Conservation (phyloP, 2,113 vertebrate genomes). For the Puma concolor region DNA sequence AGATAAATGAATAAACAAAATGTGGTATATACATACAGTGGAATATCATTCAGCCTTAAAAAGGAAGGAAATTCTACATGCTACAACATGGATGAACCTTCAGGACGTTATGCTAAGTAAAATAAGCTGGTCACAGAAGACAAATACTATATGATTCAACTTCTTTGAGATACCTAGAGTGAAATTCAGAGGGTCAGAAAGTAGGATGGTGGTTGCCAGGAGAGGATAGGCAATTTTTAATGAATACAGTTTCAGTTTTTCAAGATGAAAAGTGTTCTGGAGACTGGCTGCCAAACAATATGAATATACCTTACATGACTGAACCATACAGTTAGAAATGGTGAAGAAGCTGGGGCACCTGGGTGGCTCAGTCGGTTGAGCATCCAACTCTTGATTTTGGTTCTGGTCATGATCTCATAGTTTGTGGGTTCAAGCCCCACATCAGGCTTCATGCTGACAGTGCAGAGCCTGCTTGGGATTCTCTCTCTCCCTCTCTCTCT, state of each 20-base stretch:
- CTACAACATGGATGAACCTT: neutral
- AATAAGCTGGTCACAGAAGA: neutral
- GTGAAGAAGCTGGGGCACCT: neutral
- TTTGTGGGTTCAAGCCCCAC: neutral
- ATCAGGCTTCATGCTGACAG: neutral
- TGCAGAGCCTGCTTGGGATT: neutral
- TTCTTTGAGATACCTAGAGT: neutral
- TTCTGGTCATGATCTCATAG: neutral
- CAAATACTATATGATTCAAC: neutral
- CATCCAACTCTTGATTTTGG: neutral
- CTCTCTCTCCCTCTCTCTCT: neutral
- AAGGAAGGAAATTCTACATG: neutral
- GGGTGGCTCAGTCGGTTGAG: neutral
- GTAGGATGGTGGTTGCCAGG: neutral
- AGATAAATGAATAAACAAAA: neutral
- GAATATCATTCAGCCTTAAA: neutral
- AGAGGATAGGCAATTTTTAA: neutral
- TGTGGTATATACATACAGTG: neutral
- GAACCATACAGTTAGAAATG: neutral
- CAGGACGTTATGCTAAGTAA: neutral
- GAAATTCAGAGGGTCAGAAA: neutral
- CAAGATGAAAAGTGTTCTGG: slow-evolving; percentile 1
- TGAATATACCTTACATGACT: neutral
- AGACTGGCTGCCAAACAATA: neutral
- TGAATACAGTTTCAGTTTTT: neutral